These are phyloP conservation scores for Liopterus haemorrhoidalis DNA, from an alignment of 2,888 invertebrate species.

Conservation along the genomic window DNA sequence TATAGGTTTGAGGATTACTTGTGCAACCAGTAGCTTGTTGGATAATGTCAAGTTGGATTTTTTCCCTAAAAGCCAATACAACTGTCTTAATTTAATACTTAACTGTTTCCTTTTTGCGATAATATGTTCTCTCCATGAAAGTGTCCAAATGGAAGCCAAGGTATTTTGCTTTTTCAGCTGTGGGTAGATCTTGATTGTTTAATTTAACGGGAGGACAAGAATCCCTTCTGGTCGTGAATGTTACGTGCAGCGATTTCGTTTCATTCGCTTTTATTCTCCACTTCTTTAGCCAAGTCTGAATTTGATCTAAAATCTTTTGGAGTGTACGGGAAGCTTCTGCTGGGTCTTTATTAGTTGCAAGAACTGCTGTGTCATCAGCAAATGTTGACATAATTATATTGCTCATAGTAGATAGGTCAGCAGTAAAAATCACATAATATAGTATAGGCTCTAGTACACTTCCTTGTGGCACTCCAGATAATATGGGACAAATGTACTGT, in stretches of 20 bases:
- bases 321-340: constrained; percentile 20
- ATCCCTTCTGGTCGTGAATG: constrained; percentile 26
- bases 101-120: constrained; percentile 15
- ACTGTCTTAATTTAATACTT: constrained; percentile 2
- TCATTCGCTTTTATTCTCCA: constrained; percentile 29
- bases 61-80: constrained; percentile 3
- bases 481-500: too few relatives aligned
- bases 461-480: too few relatives aligned
- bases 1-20: constrained; percentile 1
- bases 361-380: too few relatives aligned
- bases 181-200: constrained; percentile 13
- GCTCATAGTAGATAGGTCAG: too few relatives aligned
- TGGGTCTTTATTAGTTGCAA: too few relatives aligned
- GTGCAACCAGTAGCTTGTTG: background rate
- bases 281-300: constrained; percentile 25
- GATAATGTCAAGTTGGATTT: background rate
- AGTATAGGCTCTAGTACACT: too few relatives aligned
- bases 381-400: too few relatives aligned
- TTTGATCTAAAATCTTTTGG: constrained; percentile 20
- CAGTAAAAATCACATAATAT: too few relatives aligned
- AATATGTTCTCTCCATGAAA: constrained; percentile 17
- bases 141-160: constrained; percentile 10
- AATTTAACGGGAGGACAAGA: constrained; percentile 22
- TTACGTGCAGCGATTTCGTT: constrained; percentile 27
- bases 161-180: constrained; percentile 13